Evolutionary conservation across 1,140 invertebrate species (phyloP), one percentile per base, ranked within the genome.

Genomic region (Macrostomum lignano): DNA sequence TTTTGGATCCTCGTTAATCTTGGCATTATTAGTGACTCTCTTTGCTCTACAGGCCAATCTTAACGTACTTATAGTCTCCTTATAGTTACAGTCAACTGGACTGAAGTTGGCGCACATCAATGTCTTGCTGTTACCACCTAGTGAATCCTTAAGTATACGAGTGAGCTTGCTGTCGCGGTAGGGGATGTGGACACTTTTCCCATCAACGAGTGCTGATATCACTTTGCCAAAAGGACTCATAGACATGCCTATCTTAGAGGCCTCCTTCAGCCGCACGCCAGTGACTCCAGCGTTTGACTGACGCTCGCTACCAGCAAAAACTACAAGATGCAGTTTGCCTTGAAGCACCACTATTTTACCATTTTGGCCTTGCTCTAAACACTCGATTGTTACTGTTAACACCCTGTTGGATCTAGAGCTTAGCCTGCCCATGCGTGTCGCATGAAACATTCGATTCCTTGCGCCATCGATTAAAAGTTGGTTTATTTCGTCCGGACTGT

Each of bases 1-100:
- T 47, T 93, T 93, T 0, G 86, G 81, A 60, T 96, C 86, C 52
- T 91, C 84, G 55, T 98, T 98, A 35, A 96, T 73, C 39, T 73
- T 70, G 30, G 82, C 84, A 42, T 73, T 70, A 56, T 96, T 98
- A 49, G 81, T 74, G 37, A 98, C 96, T 47, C 77, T 84, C 58
- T 98, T 96, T 2, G 86, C 84, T 33, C 86, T 64, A 60, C 79
- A 84, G 1, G 88, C 86, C 60, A 96, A 98, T 10, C 91, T 63
- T 25, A 96, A 60, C 0, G 88, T 93, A 46, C 78, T 91, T 26
- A 94, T 75, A 1, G 81, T 84, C 58, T 96, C 88, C 47, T 94
- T 84, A 51, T 84, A 91, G 60, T 96, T 94, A 37, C 73, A 72
- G 43, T 82, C 76, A 7, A 84, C 78, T 21, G 88, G 86, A 15